phyloP scores from a whole-genome alignment of 2,888 invertebrate genomes.

The Macaria liturata region DNA sequence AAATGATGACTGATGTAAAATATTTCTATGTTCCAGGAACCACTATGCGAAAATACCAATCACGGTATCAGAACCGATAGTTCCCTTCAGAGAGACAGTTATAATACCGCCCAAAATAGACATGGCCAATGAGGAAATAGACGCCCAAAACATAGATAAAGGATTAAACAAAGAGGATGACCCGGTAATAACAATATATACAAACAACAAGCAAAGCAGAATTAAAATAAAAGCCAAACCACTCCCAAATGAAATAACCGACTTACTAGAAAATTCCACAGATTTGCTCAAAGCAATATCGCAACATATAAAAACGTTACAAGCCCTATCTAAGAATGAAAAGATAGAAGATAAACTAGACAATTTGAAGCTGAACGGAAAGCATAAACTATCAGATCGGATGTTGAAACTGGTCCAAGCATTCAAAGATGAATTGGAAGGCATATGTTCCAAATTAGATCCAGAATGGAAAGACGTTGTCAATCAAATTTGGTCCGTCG shows the following conservation, averaged over 20 bases:
- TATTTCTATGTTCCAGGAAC: constrained; percentile 56
- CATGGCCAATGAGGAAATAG: constrained; percentile 93
- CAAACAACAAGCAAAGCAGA: constrained; percentile 87
- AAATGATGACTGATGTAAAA: no score
- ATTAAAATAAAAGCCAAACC: constrained; percentile 91
- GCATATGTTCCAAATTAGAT: constrained; percentile 83
- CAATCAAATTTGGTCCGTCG: constrained; percentile 94
- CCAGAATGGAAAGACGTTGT: constrained; percentile 79
- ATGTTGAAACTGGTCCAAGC: constrained; percentile 71
- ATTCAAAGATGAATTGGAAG: constrained; percentile 83
- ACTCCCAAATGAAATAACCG: constrained; percentile 87
- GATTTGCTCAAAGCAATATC: constrained; percentile 88
- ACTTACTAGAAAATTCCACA: constrained; percentile 87
- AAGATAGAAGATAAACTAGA: constrained; percentile 60
- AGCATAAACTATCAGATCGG: constrained; percentile 63
- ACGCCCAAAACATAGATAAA: constrained; percentile 81
- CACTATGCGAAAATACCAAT: constrained; percentile 93
- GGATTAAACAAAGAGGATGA: constrained; percentile 73
- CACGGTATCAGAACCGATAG: constrained; percentile 97
- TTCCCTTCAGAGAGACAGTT: constrained; percentile 97
- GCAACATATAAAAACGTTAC: constrained; percentile 69
- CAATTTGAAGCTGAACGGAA: constrained; percentile 55
- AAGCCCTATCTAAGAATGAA: constrained; percentile 65
- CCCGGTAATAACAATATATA: constrained; percentile 83
- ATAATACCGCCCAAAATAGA: constrained; percentile 90